phyloP scores from a whole-genome alignment of 2,113 vertebrate species.

The Connochaetes taurinus region DNA sequence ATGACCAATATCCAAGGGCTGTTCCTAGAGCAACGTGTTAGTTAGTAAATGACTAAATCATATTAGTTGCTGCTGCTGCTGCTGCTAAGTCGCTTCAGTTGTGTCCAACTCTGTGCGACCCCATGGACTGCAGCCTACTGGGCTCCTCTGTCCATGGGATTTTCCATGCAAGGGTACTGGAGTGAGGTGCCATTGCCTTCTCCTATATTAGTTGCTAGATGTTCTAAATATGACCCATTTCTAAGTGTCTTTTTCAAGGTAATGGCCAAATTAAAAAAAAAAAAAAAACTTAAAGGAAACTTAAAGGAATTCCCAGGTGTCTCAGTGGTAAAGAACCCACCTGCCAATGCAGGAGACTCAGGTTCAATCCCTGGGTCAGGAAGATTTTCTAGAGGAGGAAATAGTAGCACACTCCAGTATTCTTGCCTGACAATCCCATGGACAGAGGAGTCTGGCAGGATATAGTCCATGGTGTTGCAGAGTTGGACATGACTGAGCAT shows the following conservation, averaged over 20 bases:
- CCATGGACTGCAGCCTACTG: too few species aligned
- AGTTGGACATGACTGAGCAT: not conserved
- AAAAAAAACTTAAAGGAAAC: not conserved
- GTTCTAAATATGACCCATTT: not conserved
- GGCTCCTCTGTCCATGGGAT: too few species aligned
- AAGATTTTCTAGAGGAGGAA: not conserved
- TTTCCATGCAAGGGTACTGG: too few species aligned
- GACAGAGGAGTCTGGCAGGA: not conserved
- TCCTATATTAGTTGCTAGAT: not conserved
- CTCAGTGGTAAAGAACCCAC: not conserved
- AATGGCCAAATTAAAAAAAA: not conserved
- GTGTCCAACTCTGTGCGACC: too few species aligned
- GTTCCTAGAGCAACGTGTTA: not conserved
- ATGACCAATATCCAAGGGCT: not conserved
- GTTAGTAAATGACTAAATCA: not conserved
- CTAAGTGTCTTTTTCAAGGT: not conserved
- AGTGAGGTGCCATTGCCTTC: too few species aligned
- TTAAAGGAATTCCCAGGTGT: not conserved
- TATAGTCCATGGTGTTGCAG: not conserved
- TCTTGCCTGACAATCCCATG: not conserved
- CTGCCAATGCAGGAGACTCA: not conserved
- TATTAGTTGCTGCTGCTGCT: not conserved
- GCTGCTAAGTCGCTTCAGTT: too few species aligned
- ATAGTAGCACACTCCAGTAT: not conserved
- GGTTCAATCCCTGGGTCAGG: not conserved